Evolutionary conservation across 2,113 vertebrate genomes (phyloP).

Genomic region (Eira barbara): DNA sequence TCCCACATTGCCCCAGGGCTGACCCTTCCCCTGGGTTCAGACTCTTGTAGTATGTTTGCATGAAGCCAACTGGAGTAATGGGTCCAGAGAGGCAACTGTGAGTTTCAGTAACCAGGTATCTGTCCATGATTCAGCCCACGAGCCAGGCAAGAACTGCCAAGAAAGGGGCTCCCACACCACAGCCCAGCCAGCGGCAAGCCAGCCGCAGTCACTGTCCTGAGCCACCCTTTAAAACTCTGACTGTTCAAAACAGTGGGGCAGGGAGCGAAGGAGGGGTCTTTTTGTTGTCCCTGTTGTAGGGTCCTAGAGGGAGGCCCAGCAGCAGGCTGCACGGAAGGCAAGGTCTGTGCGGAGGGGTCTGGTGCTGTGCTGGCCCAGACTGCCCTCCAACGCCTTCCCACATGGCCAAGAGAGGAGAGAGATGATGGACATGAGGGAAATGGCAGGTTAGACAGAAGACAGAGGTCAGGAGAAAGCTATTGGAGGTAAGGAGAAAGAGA

Average conservation of each 20-base stretch:
- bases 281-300: neutral
- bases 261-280: neutral
- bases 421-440: accelerated
- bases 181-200: neutral
- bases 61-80: neutral
- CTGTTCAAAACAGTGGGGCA: neutral
- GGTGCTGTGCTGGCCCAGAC: neutral
- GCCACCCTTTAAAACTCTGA: neutral
- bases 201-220: neutral
- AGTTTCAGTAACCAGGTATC: neutral
- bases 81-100: neutral
- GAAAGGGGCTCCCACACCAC: neutral
- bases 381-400: neutral
- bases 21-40: neutral
- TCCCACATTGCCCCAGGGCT: neutral
- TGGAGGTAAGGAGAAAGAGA: neutral
- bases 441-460: neutral
- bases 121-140: neutral
- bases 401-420: neutral
- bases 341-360: neutral
- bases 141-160: neutral
- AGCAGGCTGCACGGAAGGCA: accelerated
- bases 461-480: neutral
- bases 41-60: neutral
- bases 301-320: neutral